Base-by-base conservation (phyloP, 2,888 invertebrate genomes). In the Sthenelais limicola region DNA sequence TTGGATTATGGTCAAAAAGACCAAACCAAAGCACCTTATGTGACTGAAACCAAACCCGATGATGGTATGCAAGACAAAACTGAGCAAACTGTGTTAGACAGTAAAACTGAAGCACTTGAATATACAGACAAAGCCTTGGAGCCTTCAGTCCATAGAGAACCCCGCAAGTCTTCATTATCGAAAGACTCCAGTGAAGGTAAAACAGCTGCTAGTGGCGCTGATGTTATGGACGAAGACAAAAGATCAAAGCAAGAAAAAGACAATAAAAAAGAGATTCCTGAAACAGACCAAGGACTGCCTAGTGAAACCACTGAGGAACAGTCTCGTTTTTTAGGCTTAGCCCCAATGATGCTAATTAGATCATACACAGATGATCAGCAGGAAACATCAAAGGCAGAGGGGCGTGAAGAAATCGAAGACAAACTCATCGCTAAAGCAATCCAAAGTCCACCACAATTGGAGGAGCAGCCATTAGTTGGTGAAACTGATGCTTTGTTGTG, bases 391-490 rank as follows among this genome's bases (percentile, higher is more conserved):
- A 62, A 62, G 62, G 62, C 62, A 62, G 62, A 62, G 62, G 62
- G 43, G 62, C 62, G n/a, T n/a, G n/a, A n/a, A n/a, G n/a, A n/a
- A n/a, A n/a, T n/a, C n/a, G n/a, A n/a, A n/a, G n/a, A n/a, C n/a
- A n/a, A n/a, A n/a, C n/a, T n/a, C n/a, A n/a, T n/a, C n/a, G n/a
- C n/a, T n/a, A n/a, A n/a, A n/a, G n/a, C n/a, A n/a, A n/a, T n/a
- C n/a, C n/a, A n/a, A n/a, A n/a, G 9, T 24, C 38, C 62, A 62
- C 43, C 35, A 38, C 62, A 62, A 26, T 62, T 62, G 62, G 38
- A 62, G 62, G 74, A 75, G 68, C 77, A 78, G 21, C 51, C 51
- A 54, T 58, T 66, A 52, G 18, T n/a, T 26, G 21, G 58, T n/a
- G 69, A 48, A 48, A 68, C 28, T 66, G 66, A 38, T 43, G 43